phyloP scores from a whole-genome alignment of 2,888 invertebrate species.

The Noctua pronuba region DNA sequence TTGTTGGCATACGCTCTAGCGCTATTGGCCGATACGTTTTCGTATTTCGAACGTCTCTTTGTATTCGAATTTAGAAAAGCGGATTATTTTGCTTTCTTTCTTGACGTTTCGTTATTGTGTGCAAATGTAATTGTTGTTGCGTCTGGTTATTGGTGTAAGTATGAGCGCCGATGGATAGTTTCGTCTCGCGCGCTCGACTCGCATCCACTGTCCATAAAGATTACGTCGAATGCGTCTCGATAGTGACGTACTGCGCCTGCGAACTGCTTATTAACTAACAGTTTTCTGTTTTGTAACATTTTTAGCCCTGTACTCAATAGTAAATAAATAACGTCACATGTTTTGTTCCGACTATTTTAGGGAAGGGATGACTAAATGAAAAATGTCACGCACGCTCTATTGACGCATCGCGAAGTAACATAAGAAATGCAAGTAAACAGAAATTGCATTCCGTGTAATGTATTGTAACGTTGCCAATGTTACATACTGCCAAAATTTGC shows the following conservation, averaged over 20 bases:
- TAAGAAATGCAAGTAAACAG: constrained; percentile 82
- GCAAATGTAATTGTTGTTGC: constrained; percentile 87
- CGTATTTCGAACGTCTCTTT: constrained; percentile 86
- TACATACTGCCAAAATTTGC: constrained; percentile 80
- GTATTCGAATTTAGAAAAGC: constrained; percentile 89
- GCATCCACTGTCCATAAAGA: constrained; percentile 70
- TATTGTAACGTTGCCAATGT: constrained; percentile 80
- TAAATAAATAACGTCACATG: constrained; percentile 45
- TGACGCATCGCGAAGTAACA: constrained; percentile 69
- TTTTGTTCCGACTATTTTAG: constrained; percentile 49
- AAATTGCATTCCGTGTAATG: constrained; percentile 76
- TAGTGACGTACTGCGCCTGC: constrained; percentile 49
- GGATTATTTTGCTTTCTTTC: constrained; percentile 86
- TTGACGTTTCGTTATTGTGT: constrained; percentile 84
- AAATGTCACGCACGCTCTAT: constrained; percentile 65
- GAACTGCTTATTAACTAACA: constrained; percentile 67
- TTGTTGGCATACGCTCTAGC: constrained; percentile 87
- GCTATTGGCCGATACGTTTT: constrained; percentile 86
- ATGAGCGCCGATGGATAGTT: constrained; percentile 75
- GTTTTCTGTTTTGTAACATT: constrained; percentile 67
- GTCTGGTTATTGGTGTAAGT: constrained; percentile 84
- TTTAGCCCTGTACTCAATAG: constrained; percentile 21
- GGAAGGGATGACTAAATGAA: constrained; percentile 57
- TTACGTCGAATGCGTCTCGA: constrained; percentile 51
- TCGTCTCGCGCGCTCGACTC: constrained; percentile 62